Conservation (phyloP, 2,888 invertebrate species). For the Cataglyphis altisquamis region DNA sequence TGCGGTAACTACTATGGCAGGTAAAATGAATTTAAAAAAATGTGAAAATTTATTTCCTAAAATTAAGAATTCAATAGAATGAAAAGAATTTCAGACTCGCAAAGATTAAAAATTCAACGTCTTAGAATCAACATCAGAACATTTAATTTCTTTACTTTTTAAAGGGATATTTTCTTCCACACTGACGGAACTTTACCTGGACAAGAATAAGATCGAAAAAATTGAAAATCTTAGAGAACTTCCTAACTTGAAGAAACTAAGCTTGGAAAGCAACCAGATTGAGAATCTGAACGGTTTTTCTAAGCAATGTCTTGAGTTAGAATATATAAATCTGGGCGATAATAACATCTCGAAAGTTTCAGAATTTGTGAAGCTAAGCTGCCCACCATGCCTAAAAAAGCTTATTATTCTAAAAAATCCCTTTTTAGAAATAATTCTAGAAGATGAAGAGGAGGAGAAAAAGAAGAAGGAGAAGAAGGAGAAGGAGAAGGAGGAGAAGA, state of each 20-base stretch:
- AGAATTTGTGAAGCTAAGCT: conserved; percentile 88
- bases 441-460: conserved; percentile 41
- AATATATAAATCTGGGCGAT: conserved; percentile 88
- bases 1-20: conserved; percentile 85
- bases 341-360: conserved; percentile 87
- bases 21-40: background rate
- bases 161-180: conserved; percentile 86
- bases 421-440: conserved; percentile 74
- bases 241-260: conserved; percentile 89
- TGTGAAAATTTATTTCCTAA: background rate
- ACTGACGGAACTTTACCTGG: conserved; percentile 92
- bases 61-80: background rate
- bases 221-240: conserved; percentile 89
- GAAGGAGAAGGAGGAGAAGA: too few species aligned
- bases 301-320: conserved; percentile 85
- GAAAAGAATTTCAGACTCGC: background rate
- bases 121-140: background rate
- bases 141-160: background rate
- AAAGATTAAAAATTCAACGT: background rate
- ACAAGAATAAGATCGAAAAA: conserved; percentile 90
- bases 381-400: conserved; percentile 87
- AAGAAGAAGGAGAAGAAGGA: too few species aligned
- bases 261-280: conserved; percentile 91
- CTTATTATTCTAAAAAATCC: conserved; percentile 88
- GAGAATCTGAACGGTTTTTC: conserved; percentile 87